Percentiles rank a stretch among this genome's conserved stretches.
phyloP scores from a whole-genome alignment of 2,113 vertebrate species.

The Salvelinus fontinalis region DNA sequence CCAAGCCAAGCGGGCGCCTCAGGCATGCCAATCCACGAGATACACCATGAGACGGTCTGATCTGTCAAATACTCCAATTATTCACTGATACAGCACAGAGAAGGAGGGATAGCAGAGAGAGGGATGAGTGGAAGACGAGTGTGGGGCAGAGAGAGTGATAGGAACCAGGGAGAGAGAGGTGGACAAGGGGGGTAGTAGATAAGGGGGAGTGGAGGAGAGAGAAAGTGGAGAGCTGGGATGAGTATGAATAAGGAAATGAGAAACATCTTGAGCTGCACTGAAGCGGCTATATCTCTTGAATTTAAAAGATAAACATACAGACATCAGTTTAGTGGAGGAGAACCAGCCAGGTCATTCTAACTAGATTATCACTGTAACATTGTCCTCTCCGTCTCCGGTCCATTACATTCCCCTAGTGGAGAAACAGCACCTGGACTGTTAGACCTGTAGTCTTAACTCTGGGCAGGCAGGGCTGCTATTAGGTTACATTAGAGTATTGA shows the following conservation, averaged over 20 bases:
- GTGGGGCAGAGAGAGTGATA: neutral
- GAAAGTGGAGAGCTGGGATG: too few relatives aligned
- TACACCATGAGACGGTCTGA: conserved; percentile 11
- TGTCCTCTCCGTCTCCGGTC: too few relatives aligned
- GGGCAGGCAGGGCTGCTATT: too few relatives aligned
- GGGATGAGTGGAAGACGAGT: conserved; percentile 5
- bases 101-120: conserved; percentile 3
- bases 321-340: neutral
- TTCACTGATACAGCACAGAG: too few relatives aligned
- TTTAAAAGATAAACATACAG: neutral
- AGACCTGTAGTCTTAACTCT: neutral
- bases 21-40: conserved; percentile 16
- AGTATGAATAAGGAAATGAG: too few relatives aligned
- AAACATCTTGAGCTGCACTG: neutral
- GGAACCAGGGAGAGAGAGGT: neutral
- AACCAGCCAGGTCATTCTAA: neutral
- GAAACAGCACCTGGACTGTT: neutral
- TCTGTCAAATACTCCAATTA: conserved; percentile 31
- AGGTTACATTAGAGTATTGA: neutral
- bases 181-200: neutral
- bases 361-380: neutral
- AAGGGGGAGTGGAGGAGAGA: too few relatives aligned
- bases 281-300: neutral
- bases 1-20: conserved; percentile 21
- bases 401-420: neutral